Conservation (phyloP, 2,113 vertebrate genomes). For the Thymallus thymallus region DNA sequence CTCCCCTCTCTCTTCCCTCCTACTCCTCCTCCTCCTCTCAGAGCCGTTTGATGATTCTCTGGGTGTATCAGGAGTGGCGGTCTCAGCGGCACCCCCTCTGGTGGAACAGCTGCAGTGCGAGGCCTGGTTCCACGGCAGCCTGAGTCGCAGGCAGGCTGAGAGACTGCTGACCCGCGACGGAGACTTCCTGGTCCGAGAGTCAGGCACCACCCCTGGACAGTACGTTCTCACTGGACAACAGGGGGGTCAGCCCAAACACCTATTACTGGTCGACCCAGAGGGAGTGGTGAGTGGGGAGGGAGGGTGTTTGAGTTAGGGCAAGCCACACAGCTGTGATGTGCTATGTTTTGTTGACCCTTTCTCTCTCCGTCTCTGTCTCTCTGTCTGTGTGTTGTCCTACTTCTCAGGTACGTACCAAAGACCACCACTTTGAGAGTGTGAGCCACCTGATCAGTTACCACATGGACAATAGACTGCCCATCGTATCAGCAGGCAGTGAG, state of each 20-base stretch:
- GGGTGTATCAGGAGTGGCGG: conserved; percentile 61
- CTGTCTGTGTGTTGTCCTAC: no score
- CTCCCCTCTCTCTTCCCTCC: not conserved
- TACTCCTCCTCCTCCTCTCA: conserved; percentile 43
- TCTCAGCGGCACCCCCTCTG: conserved; percentile 77
- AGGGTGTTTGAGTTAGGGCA: not conserved
- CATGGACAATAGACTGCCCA: conserved; percentile 97
- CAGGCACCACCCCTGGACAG: conserved; percentile 91
- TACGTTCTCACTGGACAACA: conserved; percentile 95
- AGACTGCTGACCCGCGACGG: conserved; percentile 86
- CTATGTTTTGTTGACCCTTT: not conserved
- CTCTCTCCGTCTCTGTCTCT: not conserved
- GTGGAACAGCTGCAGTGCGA: conserved; percentile 89
- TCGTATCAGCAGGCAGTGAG: conserved; percentile 95
- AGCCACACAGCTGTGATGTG: no score
- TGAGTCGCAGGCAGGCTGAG: conserved; percentile 89
- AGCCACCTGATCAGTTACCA: conserved; percentile 98
- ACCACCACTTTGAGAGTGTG: conserved; percentile 95
- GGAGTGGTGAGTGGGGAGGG: conserved; percentile 83
- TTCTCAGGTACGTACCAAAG: conserved; percentile 91
- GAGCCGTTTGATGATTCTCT: conserved; percentile 95
- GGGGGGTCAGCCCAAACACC: conserved; percentile 90
- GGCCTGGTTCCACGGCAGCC: conserved; percentile 91
- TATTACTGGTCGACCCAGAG: conserved; percentile 94
- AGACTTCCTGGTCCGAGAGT: conserved; percentile 95